Base-by-base conservation (phyloP, 1,140 invertebrate species). In the Anoplophora glabripennis region DNA sequence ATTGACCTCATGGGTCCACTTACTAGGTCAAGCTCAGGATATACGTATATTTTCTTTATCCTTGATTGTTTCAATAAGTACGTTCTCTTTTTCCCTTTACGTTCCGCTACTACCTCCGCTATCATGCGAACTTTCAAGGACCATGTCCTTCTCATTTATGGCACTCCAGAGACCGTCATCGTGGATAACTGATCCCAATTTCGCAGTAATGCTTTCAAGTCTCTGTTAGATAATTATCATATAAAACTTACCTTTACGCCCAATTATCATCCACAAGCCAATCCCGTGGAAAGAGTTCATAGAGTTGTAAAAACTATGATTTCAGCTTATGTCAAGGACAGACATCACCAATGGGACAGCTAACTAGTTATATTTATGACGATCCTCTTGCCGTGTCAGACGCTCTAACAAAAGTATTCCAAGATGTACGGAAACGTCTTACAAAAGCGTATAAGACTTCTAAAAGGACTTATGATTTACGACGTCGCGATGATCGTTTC, bases 251-350 rank as follows among this genome's bases (percentile, higher is more conserved):
- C 15, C 0, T 62, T 38, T 38, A 62, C 37, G 1, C 1, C 54
- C 2, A 41, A 35, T 21, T n/a, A n/a, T n/a, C n/a, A n/a, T n/a
- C n/a, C n/a, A n/a, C n/a, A n/a, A n/a, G n/a, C n/a, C n/a, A n/a
- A 65, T 45, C 63, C 59, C 0, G 46, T 46, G 3, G 63, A 65
- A 21, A 18, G 59, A 14, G 40, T 62, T 0, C 72, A 75, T 53
- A 41, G 66, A 33, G 66, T 69, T 7, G 14, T 75, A 7, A 70
- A 68, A 18, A 66, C 63, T 9, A 66, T 69, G 56, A 44, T n/a
- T n/a, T n/a, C n/a, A n/a, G n/a, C n/a, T n/a, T n/a, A n/a, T n/a
- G n/a, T n/a, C n/a, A n/a, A n/a, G n/a, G n/a, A n/a, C n/a, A n/a
- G n/a, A n/a, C n/a, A n/a, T n/a, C n/a, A n/a, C n/a, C n/a, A n/a